Conservation (phyloP, 2,113 vertebrate species). For the Sarotherodon lohbergeri region DNA sequence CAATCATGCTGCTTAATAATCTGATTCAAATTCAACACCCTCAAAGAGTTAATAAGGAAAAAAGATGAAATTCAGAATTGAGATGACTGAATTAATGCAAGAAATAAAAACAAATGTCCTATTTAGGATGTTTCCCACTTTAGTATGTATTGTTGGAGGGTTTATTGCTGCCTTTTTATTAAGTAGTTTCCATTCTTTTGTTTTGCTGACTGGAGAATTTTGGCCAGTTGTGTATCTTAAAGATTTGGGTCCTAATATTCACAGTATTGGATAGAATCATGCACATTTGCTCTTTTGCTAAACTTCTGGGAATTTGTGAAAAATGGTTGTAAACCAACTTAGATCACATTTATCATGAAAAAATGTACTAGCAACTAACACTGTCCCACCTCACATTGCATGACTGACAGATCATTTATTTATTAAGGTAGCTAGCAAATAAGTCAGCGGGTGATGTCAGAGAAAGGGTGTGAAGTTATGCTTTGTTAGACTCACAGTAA, state of each 20-base stretch:
- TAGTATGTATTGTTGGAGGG: not conserved
- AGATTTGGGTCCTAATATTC: not conserved
- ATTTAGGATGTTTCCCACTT: not conserved
- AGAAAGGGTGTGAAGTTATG: not conserved
- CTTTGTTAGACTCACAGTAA: not conserved
- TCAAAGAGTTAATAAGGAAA: not conserved
- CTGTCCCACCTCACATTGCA: not conserved
- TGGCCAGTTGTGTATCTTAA: not conserved
- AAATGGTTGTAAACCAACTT: not conserved
- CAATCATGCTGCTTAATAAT: not conserved
- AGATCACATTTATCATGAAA: not conserved
- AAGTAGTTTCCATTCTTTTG: not conserved
- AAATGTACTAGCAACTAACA: not conserved
- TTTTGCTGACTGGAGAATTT: not conserved
- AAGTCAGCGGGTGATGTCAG: rapidly evolving
- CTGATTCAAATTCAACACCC: not conserved
- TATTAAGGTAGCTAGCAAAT: not conserved
- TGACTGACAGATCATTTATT: not conserved
- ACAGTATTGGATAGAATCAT: not conserved
- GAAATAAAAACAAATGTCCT: not conserved
- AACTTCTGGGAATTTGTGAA: not conserved
- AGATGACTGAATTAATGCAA: rapidly evolving
- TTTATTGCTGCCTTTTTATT: not conserved
- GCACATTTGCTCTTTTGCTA: not conserved
- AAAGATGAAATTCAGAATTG: not conserved